Conservation (phyloP, 1,140 invertebrate species). For the Leptinotarsa lineolata region DNA sequence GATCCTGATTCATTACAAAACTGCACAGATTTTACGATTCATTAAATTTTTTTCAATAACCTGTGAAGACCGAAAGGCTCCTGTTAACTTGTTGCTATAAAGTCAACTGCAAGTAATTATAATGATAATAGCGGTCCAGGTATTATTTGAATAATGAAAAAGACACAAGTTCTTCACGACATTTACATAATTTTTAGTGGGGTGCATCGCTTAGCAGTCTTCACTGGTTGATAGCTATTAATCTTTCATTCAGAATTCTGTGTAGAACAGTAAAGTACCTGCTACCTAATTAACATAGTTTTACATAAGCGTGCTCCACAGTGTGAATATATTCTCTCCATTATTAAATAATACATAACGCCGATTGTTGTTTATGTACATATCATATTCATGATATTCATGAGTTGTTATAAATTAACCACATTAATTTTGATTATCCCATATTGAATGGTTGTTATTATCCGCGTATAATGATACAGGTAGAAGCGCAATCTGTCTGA, state of each 20-base stretch:
- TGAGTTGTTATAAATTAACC: constrained; percentile 6
- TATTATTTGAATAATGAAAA: constrained; percentile 18
- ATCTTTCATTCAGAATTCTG: constrained; percentile 23
- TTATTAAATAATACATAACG: constrained; percentile 25
- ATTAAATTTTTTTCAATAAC: too few species aligned
- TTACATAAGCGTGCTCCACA: constrained; percentile 37
- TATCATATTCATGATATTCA: constrained; percentile 9
- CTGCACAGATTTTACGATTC: too few species aligned
- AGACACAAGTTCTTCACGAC: constrained; percentile 11
- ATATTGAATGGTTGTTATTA: constrained; percentile 1
- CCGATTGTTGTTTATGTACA: constrained; percentile 22
- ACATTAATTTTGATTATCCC: constrained; percentile 8
- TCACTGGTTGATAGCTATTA: constrained; percentile 15
- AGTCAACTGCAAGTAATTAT: constrained; percentile 15
- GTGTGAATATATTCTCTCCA: constrained; percentile 33
- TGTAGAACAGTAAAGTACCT: constrained; percentile 28
- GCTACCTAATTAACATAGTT: constrained; percentile 28
- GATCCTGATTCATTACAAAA: too few species aligned
- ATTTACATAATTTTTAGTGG: constrained; percentile 24
- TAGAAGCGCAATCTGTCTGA: not conserved
- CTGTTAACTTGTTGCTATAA: not conserved
- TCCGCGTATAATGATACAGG: constrained; percentile 1
- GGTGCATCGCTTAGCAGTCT: constrained; percentile 14
- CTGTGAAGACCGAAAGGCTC: not conserved
- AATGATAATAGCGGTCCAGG: constrained; percentile 17